These are phyloP conservation scores for Pseudachorutes palmiensis DNA, from an alignment of 1,140 invertebrate genomes.

Conservation along the genomic window DNA sequence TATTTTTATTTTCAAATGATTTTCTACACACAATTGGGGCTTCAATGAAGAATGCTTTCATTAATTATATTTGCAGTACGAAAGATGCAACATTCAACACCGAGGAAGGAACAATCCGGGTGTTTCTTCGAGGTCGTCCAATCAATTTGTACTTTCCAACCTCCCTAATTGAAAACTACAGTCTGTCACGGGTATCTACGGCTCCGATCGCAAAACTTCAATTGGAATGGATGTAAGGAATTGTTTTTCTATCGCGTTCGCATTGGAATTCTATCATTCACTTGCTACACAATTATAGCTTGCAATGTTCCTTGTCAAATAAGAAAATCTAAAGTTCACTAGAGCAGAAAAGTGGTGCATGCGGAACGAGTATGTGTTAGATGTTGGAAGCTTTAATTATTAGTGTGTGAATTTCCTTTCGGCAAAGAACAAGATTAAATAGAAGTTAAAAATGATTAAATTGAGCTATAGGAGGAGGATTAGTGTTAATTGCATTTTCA, in stretches of 20 bases:
- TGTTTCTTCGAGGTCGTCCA: conserved; percentile 75
- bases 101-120: conserved; percentile 66
- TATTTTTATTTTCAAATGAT: conserved; percentile 25
- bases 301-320: no score
- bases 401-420: no score
- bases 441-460: no score
- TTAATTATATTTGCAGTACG: conserved; percentile 47
- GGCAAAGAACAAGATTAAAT: no score
- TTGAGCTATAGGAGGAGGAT: no score
- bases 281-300: no score
- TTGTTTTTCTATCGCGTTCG: no score
- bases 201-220: conserved; percentile 71
- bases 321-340: background rate
- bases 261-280: no score
- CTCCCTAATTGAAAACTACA: conserved; percentile 54
- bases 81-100: conserved; percentile 67
- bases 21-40: no score
- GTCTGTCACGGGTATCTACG: conserved; percentile 66
- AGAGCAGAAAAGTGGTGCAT: background rate
- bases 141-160: conserved; percentile 68
- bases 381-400: no score
- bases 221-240: conserved; percentile 75
- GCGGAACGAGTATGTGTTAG: no score
- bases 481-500: no score
- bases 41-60: conserved; percentile 2